Base-by-base conservation (phyloP, 1,140 invertebrate genomes). In the Acromyrmex echinatior region DNA sequence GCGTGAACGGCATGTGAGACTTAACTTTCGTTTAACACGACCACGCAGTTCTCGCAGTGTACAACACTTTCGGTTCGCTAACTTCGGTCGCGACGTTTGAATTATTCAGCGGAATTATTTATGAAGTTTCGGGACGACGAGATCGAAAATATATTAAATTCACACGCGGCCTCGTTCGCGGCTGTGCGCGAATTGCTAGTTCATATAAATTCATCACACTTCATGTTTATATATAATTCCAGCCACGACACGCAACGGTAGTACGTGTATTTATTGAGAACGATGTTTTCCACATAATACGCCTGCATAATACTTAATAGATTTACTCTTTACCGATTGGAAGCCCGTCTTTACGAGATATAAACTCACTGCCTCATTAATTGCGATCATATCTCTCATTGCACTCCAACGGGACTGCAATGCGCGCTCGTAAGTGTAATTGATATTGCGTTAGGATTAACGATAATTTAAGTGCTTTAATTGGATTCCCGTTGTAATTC, bases 71-170 rank as follows among this genome's bases (percentile, higher is more conserved):
- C 74, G 60, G 49, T 56, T 60, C 21, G 74, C 60, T 45, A 79
- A 66, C 74, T 84, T 84, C 49, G 21, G 31, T 58, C 31, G 3
- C 21, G 45, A 12, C 39, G 66, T 53, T 70, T 90, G 68, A 86
- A 90, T 90, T 87, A 90, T 71, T 63, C 86, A 70, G 16, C 3
- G 51, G n/a, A 80, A 90, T 90, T 87, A 90, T 90, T 90, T 89
- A 91, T 60, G 56, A 91, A 73, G 53, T 82, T 70, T 62, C 73
- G 71, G 18, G 53, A 65, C 12, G 65, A 49, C 9, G 12, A 31
- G 65, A 31, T 65, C 39, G 49, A 86, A 86, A 85, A 70, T 80
- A 87, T 80, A 87, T 77, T 78, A 78, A 84, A 82, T 62, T 81
- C 60, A 74, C 66, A 62, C 80, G 25, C 68, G 14, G 18, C 28